Evolutionary conservation across 2,888 invertebrate genomes (phyloP).

Genomic region (Drosophila silvestris): DNA sequence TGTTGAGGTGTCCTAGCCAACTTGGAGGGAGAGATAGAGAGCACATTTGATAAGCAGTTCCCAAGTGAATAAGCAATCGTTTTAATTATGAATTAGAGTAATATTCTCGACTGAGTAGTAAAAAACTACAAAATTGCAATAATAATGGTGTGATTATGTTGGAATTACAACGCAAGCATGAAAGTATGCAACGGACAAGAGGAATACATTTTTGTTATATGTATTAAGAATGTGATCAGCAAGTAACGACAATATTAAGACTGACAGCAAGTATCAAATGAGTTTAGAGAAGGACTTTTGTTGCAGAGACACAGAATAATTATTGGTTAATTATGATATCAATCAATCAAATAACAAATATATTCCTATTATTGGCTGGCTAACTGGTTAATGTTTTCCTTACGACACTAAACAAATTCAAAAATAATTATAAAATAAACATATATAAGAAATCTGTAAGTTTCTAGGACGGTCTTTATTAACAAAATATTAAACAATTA

Average conservation of each 20-base stretch:
- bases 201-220: neutral
- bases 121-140: slow-evolving; percentile 43
- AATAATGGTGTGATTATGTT: slow-evolving; percentile 3
- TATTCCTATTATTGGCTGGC: neutral
- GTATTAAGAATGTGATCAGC: neutral
- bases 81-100: slow-evolving; percentile 73
- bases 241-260: too few species aligned
- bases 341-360: neutral
- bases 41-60: slow-evolving; percentile 46
- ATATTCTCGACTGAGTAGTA: slow-evolving; percentile 56
- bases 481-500: neutral
- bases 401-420: neutral
- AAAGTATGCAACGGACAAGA: slow-evolving; percentile 18
- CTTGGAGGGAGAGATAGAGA: neutral
- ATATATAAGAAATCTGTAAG: neutral
- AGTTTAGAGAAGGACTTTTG: neutral
- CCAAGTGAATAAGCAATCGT: slow-evolving; percentile 73
- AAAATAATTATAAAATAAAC: neutral
- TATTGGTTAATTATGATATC: neutral
- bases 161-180: neutral
- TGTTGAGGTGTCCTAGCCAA: slow-evolving; percentile 56
- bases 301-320: neutral
- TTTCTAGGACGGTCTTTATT: neutral
- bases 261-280: neutral
- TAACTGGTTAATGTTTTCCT: neutral